phyloP scores from a whole-genome alignment of 2,888 invertebrate species.

The Oxyteleia sp. region DNA sequence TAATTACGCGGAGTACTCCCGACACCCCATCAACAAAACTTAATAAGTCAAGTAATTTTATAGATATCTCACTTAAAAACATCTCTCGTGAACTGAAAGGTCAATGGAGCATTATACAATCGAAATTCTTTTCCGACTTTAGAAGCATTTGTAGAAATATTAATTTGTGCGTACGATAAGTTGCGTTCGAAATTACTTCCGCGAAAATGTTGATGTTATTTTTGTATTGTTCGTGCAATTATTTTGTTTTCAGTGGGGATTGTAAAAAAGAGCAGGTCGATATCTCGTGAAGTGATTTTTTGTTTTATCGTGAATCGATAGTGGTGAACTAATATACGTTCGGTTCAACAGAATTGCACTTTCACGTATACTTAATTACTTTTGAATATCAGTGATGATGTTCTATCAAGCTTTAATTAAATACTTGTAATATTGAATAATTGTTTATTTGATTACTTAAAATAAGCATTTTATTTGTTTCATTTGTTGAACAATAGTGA shows the following conservation, averaged over 20 bases:
- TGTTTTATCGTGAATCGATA: not conserved
- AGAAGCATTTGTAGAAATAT: slow-evolving; percentile 20
- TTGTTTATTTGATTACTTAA: not conserved
- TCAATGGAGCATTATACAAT: slow-evolving; percentile 47
- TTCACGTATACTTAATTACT: slow-evolving; percentile 10
- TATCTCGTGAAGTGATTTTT: not conserved
- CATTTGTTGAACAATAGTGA: no score
- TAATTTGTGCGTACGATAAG: slow-evolving; percentile 26
- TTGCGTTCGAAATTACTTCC: slow-evolving; percentile 19
- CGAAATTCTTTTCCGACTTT: slow-evolving; percentile 32
- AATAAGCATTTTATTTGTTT: no score
- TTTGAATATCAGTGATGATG: slow-evolving; percentile 10
- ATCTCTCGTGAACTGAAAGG: slow-evolving; percentile 28
- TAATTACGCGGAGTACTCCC: slow-evolving; percentile 14
- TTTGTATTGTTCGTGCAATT: slow-evolving; percentile 5
- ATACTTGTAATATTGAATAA: slow-evolving; percentile 12
- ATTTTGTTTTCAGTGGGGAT: slow-evolving; percentile 1
- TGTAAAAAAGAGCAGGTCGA: not conserved
- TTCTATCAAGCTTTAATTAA: slow-evolving; percentile 16
- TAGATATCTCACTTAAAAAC: slow-evolving; percentile 39
- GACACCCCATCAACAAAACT: slow-evolving; percentile 21
- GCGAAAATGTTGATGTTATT: slow-evolving; percentile 4
- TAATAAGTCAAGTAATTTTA: slow-evolving; percentile 42
- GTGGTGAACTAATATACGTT: slow-evolving; percentile 2
- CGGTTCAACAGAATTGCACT: not conserved